Evolutionary conservation across 2,888 invertebrate genomes (phyloP).

Genomic region (Pollenia angustigena): DNA sequence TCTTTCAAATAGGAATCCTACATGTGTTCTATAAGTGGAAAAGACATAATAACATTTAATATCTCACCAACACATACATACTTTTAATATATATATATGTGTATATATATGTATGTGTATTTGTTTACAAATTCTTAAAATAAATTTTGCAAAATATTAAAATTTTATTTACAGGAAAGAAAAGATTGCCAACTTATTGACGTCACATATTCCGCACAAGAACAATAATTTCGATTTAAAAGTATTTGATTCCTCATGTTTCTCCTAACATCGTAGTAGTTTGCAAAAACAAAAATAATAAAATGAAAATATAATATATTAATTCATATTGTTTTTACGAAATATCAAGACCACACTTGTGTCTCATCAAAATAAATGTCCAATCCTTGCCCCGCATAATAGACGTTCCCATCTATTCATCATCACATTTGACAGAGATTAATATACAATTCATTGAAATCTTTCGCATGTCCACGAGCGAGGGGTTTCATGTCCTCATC

Average conservation of each 20-base stretch:
- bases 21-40: too few species aligned
- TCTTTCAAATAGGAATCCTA: too few species aligned
- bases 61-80: not conserved
- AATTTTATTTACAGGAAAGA: not conserved
- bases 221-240: not conserved
- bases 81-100: not conserved
- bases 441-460: constrained; percentile 51
- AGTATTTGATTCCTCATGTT: not conserved
- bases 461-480: constrained; percentile 36
- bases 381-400: not conserved
- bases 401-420: constrained; percentile 29
- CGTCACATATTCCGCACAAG: not conserved
- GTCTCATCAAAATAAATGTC: constrained; percentile 11
- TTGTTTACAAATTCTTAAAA: not conserved
- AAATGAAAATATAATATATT: constrained; percentile 15
- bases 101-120: not conserved
- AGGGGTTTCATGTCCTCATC: constrained; percentile 29
- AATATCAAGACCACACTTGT: constrained; percentile 42
- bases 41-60: too few species aligned
- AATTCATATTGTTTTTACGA: constrained; percentile 37
- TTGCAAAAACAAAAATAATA: constrained; percentile 21
- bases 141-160: not conserved
- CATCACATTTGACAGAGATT: constrained; percentile 42
- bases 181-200: too few species aligned
- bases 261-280: constrained; percentile 25